phyloP scores from a whole-genome alignment of 2,797 vertebrate genomes.

The Sparus aurata region DNA sequence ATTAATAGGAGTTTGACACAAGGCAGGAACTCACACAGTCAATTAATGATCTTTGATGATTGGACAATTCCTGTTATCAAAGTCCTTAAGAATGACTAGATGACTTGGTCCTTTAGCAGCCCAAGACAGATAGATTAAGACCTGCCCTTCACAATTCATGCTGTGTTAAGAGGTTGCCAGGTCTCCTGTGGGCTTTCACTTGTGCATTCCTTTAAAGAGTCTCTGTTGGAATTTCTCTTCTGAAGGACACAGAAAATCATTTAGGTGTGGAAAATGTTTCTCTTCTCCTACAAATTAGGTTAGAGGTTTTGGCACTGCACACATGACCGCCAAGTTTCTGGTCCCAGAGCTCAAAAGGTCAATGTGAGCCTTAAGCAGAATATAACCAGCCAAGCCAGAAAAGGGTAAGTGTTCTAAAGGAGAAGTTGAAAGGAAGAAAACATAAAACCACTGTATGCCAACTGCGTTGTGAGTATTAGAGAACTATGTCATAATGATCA shows the following conservation, averaged over 20 bases:
- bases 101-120: background rate
- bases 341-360: conserved; percentile 54
- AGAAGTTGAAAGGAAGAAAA: conserved; percentile 10
- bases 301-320: conserved; percentile 51
- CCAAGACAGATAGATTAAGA: conserved; percentile 19
- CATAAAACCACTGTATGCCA: conserved; percentile 2
- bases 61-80: background rate
- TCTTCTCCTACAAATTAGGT: conserved; percentile 44
- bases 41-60: background rate
- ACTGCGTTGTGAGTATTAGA: conserved; percentile 8
- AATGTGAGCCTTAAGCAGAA: conserved; percentile 44
- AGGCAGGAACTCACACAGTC: background rate
- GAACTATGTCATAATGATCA: background rate
- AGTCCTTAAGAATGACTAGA: background rate
- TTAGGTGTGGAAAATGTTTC: conserved; percentile 57
- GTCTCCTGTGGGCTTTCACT: conserved; percentile 44
- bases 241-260: conserved; percentile 49
- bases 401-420: conserved; percentile 8
- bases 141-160: conserved; percentile 50
- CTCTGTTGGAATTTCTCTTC: conserved; percentile 28
- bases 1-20: background rate
- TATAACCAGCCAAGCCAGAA: background rate
- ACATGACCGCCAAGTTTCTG: conserved; percentile 38
- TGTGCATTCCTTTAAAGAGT: conserved; percentile 23
- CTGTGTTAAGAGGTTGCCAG: conserved; percentile 49